phyloP scores from a whole-genome alignment of 2,888 invertebrate genomes.

The Odontomyia ornata region DNA sequence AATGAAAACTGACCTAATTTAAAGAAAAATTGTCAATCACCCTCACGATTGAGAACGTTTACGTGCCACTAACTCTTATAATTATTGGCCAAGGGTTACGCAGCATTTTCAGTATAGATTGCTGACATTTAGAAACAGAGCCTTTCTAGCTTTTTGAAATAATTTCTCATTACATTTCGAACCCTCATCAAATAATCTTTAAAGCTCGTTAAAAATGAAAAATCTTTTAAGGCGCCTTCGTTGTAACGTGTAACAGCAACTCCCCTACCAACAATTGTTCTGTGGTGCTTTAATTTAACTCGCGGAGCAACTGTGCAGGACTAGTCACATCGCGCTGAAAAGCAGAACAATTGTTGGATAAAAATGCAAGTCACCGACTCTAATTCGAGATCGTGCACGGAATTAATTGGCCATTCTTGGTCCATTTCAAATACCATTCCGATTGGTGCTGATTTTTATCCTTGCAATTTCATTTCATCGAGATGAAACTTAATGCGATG shows the following conservation, averaged over 20 bases:
- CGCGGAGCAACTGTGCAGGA: not conserved
- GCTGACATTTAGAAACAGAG: no score
- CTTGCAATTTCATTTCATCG: not conserved
- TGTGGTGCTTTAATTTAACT: not conserved
- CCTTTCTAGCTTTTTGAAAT: not conserved
- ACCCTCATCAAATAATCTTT: not conserved
- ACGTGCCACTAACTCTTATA: no score
- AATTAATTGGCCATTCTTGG: slow-evolving; percentile 47
- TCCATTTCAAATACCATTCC: not conserved
- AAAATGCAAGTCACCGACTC: slow-evolving; percentile 49
- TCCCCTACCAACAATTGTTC: not conserved
- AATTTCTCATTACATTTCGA: slow-evolving; percentile 7
- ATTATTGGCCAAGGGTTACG: no score
- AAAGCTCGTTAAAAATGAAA: not conserved
- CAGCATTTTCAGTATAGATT: no score
- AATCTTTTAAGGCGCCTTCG: not conserved
- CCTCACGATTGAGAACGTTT: no score
- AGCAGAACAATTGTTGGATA: slow-evolving; percentile 36
- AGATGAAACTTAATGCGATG: not conserved
- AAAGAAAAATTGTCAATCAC: no score
- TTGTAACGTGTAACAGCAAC: not conserved
- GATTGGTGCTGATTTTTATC: slow-evolving; percentile 7
- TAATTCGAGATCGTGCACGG: slow-evolving; percentile 49
- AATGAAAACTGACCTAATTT: not conserved
- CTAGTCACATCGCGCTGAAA: not conserved